Conservation (phyloP, 1,140 invertebrate genomes). For the Sminthurinus signatus region DNA sequence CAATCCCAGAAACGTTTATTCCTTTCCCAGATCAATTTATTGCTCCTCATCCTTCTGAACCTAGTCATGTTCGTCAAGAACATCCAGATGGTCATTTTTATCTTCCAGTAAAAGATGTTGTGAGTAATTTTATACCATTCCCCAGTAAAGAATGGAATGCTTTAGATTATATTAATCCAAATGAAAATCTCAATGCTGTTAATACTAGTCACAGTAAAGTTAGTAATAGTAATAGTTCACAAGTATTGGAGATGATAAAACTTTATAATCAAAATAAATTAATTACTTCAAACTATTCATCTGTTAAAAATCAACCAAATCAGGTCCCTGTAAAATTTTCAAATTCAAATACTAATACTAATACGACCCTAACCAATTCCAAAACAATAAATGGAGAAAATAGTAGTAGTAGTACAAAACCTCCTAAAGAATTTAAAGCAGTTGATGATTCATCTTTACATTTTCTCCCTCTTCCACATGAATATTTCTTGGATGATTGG, state of each 20-base stretch:
- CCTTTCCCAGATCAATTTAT: not conserved
- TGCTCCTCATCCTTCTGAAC: not conserved
- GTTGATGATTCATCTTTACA: not conserved
- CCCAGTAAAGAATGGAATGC: conserved; percentile 7
- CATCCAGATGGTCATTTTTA: not conserved
- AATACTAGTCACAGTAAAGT: no score
- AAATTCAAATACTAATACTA: not conserved
- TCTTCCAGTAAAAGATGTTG: not conserved
- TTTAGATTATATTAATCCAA: conserved; percentile 7
- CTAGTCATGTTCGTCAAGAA: no score
- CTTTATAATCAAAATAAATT: no score
- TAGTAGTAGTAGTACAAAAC: no score
- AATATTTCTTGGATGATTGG: conserved; percentile 2
- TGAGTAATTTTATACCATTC: not conserved
- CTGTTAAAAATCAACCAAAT: no score
- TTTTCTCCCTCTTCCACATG: not conserved
- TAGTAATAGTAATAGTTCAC: no score
- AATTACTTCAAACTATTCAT: no score
- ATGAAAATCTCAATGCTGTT: not conserved
- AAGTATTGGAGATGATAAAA: no score
- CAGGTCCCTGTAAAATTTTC: no score
- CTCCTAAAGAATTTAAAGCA: not conserved
- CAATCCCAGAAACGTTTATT: not conserved
- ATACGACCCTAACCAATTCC: no score
- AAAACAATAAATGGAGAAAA: not conserved